Base-by-base conservation (phyloP, 2,113 vertebrate species). In the Malurus cyaneus region DNA sequence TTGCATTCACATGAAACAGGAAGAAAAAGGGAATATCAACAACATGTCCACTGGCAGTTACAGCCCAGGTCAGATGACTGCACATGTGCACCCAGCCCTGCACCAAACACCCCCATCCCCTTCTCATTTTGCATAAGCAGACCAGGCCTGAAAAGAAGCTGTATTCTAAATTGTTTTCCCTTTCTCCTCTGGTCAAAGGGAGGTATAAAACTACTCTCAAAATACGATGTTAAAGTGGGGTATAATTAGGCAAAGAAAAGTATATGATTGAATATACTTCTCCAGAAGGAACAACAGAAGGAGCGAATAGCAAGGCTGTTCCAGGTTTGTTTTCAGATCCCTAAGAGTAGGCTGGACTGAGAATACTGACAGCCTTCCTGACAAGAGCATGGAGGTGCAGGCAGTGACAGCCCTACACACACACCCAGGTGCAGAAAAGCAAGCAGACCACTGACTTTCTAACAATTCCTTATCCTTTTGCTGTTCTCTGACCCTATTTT, bases 11-110 rank as follows among this genome's bases (percentile, higher is more conserved):
- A 18, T 13, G 32, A 67, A 78, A 39, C 0, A 3, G 14, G 57
- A 79, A 62, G 47, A 61, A 56, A 71, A 70, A 65, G 14, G 21
- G 31, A 81, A 39, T 42, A 18, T 39, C 42, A 86, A 41, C 50
- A 32, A 24, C 46, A 50, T 0, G 0, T 52, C 54, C n/a, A 5
- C 57, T 14, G 67, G 80, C 3, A 2, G 7, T 47, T 49, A 39
- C 41, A 21, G 46, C 41, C 29, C 14, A 23, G 31, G 49, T 26
- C 0, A 0, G 60, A 41, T 80, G 64, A 24, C 2, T 5, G 56
- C 72, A 71, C 28, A 2, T 0, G 9, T 3, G 2, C 39, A 39
- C 36, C 6, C 61, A 46, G 52, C 42, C 76, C 14, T n/a, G 49
- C 66, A 32, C 9, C 49, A 64, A 64, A 41, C 36, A 8, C 18